These are phyloP conservation scores for Proterorhinus semilunaris DNA, from an alignment of 2,113 vertebrate genomes.

Conservation along the genomic window DNA sequence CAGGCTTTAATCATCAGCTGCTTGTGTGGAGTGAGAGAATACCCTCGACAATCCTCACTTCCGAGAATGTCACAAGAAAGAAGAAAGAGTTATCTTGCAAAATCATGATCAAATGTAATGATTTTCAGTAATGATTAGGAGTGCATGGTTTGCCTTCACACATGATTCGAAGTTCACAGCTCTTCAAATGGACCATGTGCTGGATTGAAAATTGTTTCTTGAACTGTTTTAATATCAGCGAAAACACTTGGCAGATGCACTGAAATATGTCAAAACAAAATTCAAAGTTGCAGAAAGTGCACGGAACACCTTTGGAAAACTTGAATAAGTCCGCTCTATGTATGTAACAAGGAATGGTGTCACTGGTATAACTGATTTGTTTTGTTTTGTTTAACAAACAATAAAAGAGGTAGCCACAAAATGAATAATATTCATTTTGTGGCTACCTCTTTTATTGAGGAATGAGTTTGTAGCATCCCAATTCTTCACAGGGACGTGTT, in stretches of 20 bases:
- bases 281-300: background rate
- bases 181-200: background rate
- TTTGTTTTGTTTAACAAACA: too few relatives aligned
- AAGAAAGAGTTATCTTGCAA: background rate
- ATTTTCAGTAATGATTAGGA: background rate
- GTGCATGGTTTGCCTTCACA: background rate
- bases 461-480: too few relatives aligned
- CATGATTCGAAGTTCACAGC: background rate
- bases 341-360: too few relatives aligned
- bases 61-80: background rate
- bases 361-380: too few relatives aligned
- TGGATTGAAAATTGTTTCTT: background rate
- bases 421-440: too few relatives aligned
- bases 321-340: too few relatives aligned
- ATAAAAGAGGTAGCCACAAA: too few relatives aligned
- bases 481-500: too few relatives aligned
- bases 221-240: background rate
- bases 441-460: too few relatives aligned
- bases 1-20: constrained; percentile 74
- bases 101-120: background rate
- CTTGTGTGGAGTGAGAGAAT: constrained; percentile 48
- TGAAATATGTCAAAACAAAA: background rate
- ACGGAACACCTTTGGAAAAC: too few relatives aligned
- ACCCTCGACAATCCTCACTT: constrained; percentile 34
- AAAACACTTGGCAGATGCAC: background rate